Evolutionary conservation across 92 coral and sea anemone genomes (phyloP).

Genomic region (Pocillopora grandis): DNA sequence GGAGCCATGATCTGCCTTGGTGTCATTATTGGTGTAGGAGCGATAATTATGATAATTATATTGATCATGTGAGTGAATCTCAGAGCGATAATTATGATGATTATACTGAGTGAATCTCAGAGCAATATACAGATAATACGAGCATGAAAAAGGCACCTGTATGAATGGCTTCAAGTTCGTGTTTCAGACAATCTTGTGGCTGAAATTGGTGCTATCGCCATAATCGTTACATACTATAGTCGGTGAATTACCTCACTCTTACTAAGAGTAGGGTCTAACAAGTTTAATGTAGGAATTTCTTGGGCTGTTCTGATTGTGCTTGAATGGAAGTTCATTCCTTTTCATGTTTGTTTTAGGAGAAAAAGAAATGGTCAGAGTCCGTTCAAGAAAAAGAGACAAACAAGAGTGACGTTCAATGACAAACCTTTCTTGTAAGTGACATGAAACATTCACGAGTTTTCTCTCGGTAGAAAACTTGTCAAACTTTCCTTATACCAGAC

Average conservation of each 20-base stretch:
- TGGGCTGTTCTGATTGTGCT: background rate
- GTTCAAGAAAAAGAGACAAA: slow-evolving; percentile 38
- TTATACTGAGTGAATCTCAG: background rate
- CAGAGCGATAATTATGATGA: background rate
- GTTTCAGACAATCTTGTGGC: too few relatives aligned
- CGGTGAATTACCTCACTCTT: too few relatives aligned
- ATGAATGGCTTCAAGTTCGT: too few relatives aligned
- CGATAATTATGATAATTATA: slow-evolving; percentile 65
- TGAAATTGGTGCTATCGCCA: too few relatives aligned
- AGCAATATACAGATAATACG: background rate
- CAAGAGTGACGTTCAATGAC: slow-evolving; percentile 71
- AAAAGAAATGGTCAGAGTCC: slow-evolving; percentile 50
- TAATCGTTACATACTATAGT: too few relatives aligned
- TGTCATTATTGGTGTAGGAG: slow-evolving; percentile 70
- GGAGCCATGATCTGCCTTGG: slow-evolving; percentile 75
- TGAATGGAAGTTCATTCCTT: background rate
- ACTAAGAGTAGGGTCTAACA: too few relatives aligned
- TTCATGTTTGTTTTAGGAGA: slow-evolving; percentile 38
- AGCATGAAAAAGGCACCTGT: too few relatives aligned
- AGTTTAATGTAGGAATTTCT: background rate
- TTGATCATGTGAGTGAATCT: slow-evolving; percentile 62
- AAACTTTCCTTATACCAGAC: too few relatives aligned
- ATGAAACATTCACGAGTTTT: background rate
- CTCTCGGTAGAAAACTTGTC: too few relatives aligned
- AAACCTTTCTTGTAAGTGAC: slow-evolving; percentile 72